Percentiles rank a stretch among this genome's conserved stretches.
phyloP scores from a whole-genome alignment of 2,797 vertebrate genomes.

The Dryobates pubescens region DNA sequence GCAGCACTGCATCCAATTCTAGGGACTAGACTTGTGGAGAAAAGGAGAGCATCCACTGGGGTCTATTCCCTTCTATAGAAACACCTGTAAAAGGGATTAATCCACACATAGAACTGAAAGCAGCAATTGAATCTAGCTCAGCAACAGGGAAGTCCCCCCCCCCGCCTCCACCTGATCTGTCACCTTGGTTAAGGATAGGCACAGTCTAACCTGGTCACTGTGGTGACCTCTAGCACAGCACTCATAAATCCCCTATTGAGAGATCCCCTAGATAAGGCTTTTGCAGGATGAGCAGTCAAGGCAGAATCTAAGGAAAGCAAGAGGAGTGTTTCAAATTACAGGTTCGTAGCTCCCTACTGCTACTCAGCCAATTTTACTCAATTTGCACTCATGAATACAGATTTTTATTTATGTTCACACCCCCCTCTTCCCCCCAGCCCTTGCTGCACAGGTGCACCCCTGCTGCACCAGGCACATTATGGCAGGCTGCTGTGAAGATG shows the following conservation, averaged over 20 bases:
- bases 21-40: background rate
- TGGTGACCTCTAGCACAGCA: background rate
- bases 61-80: background rate
- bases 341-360: background rate
- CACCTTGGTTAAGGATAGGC: background rate
- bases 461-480: slow-evolving; percentile 40
- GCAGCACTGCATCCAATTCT: background rate
- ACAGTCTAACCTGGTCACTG: background rate
- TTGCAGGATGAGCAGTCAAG: background rate
- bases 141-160: background rate
- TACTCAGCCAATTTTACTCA: slow-evolving; percentile 58
- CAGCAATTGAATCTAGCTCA: background rate
- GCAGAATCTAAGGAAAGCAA: background rate
- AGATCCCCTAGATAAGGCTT: background rate
- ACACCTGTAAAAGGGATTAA: background rate
- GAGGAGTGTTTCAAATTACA: slow-evolving; percentile 6
- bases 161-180: background rate
- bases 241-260: background rate
- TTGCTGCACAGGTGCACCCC: slow-evolving; percentile 46
- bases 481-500: slow-evolving; percentile 38
- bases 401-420: background rate
- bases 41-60: background rate
- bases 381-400: slow-evolving; percentile 66
- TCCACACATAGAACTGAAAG: background rate
- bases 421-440: background rate